Percentiles rank a stretch among this genome's conserved stretches.
Evolutionary conservation across 2,113 vertebrate genomes (phyloP).

Genomic region (Agelaius tricolor): DNA sequence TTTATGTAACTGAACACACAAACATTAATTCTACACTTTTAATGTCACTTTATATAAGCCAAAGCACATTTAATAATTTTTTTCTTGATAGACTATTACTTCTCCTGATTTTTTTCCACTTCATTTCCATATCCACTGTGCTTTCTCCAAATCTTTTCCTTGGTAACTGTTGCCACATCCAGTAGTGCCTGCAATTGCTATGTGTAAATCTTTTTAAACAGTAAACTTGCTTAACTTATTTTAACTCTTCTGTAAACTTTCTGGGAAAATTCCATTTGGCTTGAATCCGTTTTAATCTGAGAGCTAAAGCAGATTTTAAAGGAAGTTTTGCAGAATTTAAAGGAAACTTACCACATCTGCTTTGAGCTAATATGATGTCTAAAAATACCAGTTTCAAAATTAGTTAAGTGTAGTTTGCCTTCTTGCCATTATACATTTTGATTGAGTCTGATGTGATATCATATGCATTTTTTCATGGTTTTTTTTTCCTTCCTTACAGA

Average conservation of each 20-base stretch:
- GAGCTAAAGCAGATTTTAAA: not conserved
- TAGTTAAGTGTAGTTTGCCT: not conserved
- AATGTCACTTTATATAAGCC: not conserved
- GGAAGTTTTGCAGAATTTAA: not conserved
- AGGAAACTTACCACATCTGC: not conserved
- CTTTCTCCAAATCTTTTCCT: not conserved
- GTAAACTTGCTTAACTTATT: not conserved
- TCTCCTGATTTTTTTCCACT: not conserved
- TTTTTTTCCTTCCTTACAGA: constrained; percentile 71
- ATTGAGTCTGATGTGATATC: not conserved
- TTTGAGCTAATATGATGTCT: not conserved
- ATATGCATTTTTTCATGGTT: not conserved
- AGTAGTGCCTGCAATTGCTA: not conserved
- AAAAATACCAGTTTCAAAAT: not conserved
- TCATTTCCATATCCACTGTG: not conserved
- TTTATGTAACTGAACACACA: not conserved
- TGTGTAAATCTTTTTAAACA: not conserved
- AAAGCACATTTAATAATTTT: not conserved
- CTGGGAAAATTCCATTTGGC: not conserved
- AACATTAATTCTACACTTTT: not conserved
- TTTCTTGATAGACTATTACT: not conserved
- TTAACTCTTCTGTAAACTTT: not conserved
- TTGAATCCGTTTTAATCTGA: not conserved
- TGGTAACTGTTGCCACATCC: not conserved
- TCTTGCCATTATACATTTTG: not conserved